A percentile compares a stretch with the other conserved stretches of the same genome.
These are phyloP conservation scores for Napeogenes inachia DNA, from an alignment of 2,888 invertebrate species.

Conservation along the genomic window DNA sequence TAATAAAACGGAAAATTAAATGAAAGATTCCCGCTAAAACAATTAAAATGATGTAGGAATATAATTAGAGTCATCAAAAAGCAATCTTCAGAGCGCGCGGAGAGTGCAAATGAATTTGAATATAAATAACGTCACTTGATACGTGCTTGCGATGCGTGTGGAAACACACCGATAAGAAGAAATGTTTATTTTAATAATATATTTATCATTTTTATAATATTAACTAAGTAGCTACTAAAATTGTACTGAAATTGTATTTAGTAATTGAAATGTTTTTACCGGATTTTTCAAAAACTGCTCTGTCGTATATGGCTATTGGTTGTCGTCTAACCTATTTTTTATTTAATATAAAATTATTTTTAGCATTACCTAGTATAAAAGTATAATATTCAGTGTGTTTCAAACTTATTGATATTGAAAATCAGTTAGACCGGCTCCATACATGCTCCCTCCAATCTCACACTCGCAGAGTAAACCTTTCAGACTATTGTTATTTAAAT, in stretches of 20 bases:
- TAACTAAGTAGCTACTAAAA: too few relatives aligned
- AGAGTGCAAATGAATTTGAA: constrained; percentile 40
- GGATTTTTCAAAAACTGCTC: too few relatives aligned
- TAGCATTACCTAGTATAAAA: too few relatives aligned
- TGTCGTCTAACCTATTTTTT: too few relatives aligned
- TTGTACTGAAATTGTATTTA: too few relatives aligned
- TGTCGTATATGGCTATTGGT: too few relatives aligned
- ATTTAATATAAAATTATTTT: too few relatives aligned
- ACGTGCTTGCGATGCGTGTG: constrained; percentile 27
- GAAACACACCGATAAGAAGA: constrained; percentile 7
- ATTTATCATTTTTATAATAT: not conserved
- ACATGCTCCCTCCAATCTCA: constrained; percentile 3
- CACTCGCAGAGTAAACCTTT: not conserved
- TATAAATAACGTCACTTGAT: constrained; percentile 38
- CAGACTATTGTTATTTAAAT: constrained; percentile 3
- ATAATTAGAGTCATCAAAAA: constrained; percentile 40
- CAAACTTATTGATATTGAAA: not conserved
- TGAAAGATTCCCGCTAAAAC: constrained; percentile 14
- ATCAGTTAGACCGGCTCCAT: constrained; percentile 4
- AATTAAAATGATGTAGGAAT: constrained; percentile 31
- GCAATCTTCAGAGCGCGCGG: constrained; percentile 34
- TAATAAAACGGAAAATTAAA: not conserved
- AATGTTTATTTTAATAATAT: not conserved
- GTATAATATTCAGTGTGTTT: not conserved
- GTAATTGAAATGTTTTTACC: too few relatives aligned